Evolutionary conservation across 2,888 invertebrate genomes (phyloP).

Genomic region (Tubulanus polymorphus): DNA sequence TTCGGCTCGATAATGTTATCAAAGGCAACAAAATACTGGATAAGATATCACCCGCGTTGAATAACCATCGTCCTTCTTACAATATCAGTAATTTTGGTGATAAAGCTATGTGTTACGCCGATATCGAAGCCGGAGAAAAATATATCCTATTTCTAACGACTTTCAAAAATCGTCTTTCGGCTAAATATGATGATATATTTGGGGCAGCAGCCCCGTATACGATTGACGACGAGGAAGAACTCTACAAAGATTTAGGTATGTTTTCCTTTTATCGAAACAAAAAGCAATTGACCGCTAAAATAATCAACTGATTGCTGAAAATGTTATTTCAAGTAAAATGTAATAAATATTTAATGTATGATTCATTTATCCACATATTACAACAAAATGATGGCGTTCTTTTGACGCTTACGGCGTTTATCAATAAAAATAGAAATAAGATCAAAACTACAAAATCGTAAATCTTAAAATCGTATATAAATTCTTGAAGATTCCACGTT

Average conservation of each 20-base stretch:
- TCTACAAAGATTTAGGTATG: slow-evolving; percentile 41
- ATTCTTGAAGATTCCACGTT: too few species aligned
- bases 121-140: slow-evolving; percentile 34
- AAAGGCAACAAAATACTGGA: slow-evolving; percentile 28
- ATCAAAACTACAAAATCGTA: too few species aligned
- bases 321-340: too few species aligned
- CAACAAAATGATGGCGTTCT: too few species aligned
- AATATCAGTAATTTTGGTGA: slow-evolving; percentile 50
- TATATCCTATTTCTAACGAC: slow-evolving; percentile 47
- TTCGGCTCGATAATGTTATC: slow-evolving; percentile 32
- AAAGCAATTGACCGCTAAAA: too few species aligned
- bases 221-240: slow-evolving; percentile 32
- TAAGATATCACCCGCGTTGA: slow-evolving; percentile 18
- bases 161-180: slow-evolving; percentile 39
- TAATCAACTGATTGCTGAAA: too few species aligned
- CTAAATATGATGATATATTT: slow-evolving; percentile 51
- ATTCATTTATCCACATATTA: too few species aligned
- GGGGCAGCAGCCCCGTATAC: slow-evolving; percentile 40
- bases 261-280: too few species aligned
- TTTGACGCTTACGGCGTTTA: too few species aligned
- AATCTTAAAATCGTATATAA: too few species aligned
- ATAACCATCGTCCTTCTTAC: slow-evolving; percentile 23
- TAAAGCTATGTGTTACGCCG: slow-evolving; percentile 46
- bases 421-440: too few species aligned
- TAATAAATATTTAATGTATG: too few species aligned